Conservation (phyloP, 2,888 invertebrate species). For the Beris morrisii region DNA sequence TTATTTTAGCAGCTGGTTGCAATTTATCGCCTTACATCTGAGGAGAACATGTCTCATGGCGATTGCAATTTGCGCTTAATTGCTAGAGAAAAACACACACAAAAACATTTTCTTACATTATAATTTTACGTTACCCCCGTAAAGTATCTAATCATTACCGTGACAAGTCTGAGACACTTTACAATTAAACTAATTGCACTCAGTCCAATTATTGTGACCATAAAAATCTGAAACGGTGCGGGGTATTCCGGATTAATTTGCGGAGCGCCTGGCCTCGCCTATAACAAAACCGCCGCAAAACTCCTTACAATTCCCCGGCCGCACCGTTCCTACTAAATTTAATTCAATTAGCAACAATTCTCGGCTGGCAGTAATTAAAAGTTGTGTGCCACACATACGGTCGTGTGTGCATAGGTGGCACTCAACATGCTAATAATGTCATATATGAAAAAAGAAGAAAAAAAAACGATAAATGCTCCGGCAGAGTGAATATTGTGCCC, state of each 20-base stretch:
- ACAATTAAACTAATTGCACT: slow-evolving; percentile 16
- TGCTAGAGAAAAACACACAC: too few relatives aligned
- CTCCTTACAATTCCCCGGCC: not conserved
- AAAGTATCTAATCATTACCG: slow-evolving; percentile 11
- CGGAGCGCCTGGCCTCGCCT: not conserved
- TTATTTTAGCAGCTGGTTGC: too few relatives aligned
- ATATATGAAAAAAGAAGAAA: not conserved
- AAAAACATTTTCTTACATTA: too few relatives aligned
- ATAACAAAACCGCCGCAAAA: too few relatives aligned
- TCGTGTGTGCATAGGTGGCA: slow-evolving; percentile 8
- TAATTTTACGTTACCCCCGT: not conserved
- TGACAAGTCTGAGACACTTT: slow-evolving; percentile 20
- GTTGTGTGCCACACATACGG: slow-evolving; percentile 2
- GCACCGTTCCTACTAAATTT: slow-evolving; percentile 3
- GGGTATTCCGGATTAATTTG: not conserved
- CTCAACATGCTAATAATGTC: slow-evolving; percentile 34
- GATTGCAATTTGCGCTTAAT: too few relatives aligned
- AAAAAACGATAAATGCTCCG: slow-evolving; percentile 31
- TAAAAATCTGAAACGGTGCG: not conserved
- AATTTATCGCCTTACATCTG: too few relatives aligned
- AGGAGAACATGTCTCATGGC: too few relatives aligned
- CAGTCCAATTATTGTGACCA: slow-evolving; percentile 28
- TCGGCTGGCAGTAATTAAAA: slow-evolving; percentile 13
- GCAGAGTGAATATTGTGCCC: slow-evolving; percentile 3
- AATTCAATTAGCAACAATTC: slow-evolving; percentile 22